Evolutionary conservation across 2,888 invertebrate species (phyloP), one percentile per base, ranked within the genome.

Genomic region (Dilophus febrilis): DNA sequence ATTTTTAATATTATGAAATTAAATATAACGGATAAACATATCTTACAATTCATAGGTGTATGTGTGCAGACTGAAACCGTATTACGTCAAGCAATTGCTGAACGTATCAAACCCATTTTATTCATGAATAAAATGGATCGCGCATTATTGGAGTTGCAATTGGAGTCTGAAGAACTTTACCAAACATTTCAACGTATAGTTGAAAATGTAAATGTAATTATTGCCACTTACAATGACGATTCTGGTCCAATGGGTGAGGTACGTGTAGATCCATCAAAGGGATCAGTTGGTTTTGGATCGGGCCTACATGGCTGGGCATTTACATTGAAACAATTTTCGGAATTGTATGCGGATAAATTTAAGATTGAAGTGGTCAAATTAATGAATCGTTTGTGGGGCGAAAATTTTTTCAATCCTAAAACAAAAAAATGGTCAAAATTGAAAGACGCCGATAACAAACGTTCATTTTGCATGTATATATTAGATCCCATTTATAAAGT

Each of bases 81-180:
- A 44, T 72, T 99, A 55, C 88, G 98, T 70, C 99, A 99, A 66
- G 98, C 98, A 46, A 99, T 99, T 58, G 92, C 94, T 46, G 98
- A 99, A 70, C 85, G 98, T 59, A 99, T 99, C 57, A 97, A 95
- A 81, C 98, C 99, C 42, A 90, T 99, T 51, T 72, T 99, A 54
- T 98, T 99, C 82, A 97, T 99, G 97, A 99, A 99, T 85, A 99
- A 99, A 71, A 97, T 99, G 97, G 99, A 99, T 72, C 85, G 98
- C 52, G 98, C 98, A 50, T 73, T 99, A 44, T 71, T 98, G 30
- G 98, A 98, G 66, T 70, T 99, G 58, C 97, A 99, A 61, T 67
- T 97, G 53, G 95, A 90, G 45, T 77, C 85, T 48, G 98, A 99
- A 66, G 92, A 94, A 60, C 72, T 99, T 41, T 98, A 90, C 69